Evolutionary conservation across 2,888 invertebrate species (phyloP).

Genomic region (Aproaerema taeniolella): DNA sequence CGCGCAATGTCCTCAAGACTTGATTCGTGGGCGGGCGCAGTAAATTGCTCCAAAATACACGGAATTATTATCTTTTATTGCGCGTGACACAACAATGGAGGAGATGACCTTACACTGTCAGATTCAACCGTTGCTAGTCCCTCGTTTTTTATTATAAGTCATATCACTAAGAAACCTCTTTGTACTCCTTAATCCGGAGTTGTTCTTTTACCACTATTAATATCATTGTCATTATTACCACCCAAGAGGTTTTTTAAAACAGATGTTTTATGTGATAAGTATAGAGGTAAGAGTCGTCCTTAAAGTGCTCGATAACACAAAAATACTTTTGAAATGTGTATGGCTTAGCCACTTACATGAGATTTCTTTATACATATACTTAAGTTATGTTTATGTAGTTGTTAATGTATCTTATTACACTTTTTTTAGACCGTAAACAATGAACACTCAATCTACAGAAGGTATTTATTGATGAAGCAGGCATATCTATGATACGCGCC

Average conservation of each 20-base stretch:
- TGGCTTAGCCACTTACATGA: too few species aligned
- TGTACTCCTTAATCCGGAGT: conserved; percentile 5
- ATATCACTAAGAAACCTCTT: conserved; percentile 23
- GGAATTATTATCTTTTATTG: conserved; percentile 64
- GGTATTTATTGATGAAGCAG: too few species aligned
- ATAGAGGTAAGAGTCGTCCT: too few species aligned
- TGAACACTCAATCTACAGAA: too few species aligned
- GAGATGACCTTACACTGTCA: conserved; percentile 57
- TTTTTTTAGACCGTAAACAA: too few species aligned
- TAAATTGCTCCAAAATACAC: conserved; percentile 66
- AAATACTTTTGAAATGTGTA: conserved; percentile 16
- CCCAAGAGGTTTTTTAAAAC: conserved; percentile 45
- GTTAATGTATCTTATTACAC: too few species aligned
- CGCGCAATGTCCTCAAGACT: too few species aligned
- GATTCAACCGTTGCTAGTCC: conserved; percentile 41
- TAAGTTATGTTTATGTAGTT: too few species aligned
- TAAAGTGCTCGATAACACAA: too few species aligned
- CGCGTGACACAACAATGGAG: conserved; percentile 63
- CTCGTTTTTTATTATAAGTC: conserved; percentile 31
- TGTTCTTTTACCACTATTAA: neutral
- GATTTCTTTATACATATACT: conserved; percentile 11
- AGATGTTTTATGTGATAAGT: conserved; percentile 39
- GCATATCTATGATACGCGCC: too few species aligned
- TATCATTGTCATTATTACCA: conserved; percentile 1
- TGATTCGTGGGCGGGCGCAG: conserved; percentile 46